Percentiles rank a stretch among this genome's conserved stretches.
These are phyloP conservation scores for Drosophila stalkeri DNA, from an alignment of 2,888 invertebrate genomes.

Conservation along the genomic window DNA sequence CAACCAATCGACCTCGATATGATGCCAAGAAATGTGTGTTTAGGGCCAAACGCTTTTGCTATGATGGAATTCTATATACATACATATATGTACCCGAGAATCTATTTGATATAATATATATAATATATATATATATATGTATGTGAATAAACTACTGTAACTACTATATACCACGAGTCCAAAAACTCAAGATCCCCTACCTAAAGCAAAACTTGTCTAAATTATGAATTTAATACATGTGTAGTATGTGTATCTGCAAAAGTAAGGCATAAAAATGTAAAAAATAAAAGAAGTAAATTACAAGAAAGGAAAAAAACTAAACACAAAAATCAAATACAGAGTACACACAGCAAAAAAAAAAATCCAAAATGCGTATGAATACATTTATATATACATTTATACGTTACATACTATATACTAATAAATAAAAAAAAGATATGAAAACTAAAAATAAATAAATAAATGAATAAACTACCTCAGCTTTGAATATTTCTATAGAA, in stretches of 20 bases:
- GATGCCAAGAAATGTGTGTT: slow-evolving; percentile 34
- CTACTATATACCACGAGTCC: slow-evolving; percentile 31
- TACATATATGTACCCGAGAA: slow-evolving; percentile 3
- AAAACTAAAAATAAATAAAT: slow-evolving; percentile 48
- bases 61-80: background rate
- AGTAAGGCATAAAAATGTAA: slow-evolving; percentile 1
- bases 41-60: slow-evolving; percentile 40
- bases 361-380: slow-evolving; percentile 31
- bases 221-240: slow-evolving; percentile 32
- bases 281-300: slow-evolving; percentile 5
- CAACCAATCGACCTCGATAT: slow-evolving; percentile 18
- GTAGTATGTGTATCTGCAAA: slow-evolving; percentile 27
- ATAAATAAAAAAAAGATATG: slow-evolving; percentile 44
- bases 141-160: slow-evolving; percentile 6
- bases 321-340: slow-evolving; percentile 24
- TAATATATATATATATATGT: slow-evolving; percentile 4
- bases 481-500: slow-evolving; percentile 81
- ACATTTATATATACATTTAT: slow-evolving; percentile 44
- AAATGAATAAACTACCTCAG: slow-evolving; percentile 82
- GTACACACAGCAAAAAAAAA: slow-evolving; percentile 10
- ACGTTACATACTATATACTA: slow-evolving; percentile 38
- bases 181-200: slow-evolving; percentile 17
- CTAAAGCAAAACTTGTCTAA: slow-evolving; percentile 19
- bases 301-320: background rate
- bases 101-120: slow-evolving; percentile 4